These are phyloP conservation scores for Phalera bucephala DNA, from an alignment of 2,888 invertebrate genomes.

Conservation along the genomic window DNA sequence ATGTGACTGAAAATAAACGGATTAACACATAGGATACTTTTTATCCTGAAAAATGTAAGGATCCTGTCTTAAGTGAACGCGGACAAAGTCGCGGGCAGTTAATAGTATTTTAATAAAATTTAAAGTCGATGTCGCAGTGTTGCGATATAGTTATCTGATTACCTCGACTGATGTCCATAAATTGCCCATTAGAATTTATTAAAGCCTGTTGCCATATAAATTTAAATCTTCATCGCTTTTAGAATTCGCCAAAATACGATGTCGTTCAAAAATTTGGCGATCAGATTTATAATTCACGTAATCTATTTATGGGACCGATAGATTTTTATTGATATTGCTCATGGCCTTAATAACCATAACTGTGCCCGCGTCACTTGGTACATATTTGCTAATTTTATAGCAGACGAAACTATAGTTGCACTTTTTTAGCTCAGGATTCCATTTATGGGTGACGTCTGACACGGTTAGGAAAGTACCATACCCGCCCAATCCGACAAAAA, in stretches of 20 bases:
- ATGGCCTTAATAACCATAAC: background rate
- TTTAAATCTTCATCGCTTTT: background rate
- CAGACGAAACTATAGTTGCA: conserved; percentile 1
- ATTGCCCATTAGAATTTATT: background rate
- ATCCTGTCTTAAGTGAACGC: too few relatives aligned
- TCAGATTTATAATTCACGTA: background rate
- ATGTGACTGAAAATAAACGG: too few relatives aligned
- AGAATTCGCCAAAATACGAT: background rate
- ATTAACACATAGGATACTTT: too few relatives aligned
- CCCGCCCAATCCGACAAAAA: too few relatives aligned
- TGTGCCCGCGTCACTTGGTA: background rate
- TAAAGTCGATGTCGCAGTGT: too few relatives aligned
- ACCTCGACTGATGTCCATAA: background rate
- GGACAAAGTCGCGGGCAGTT: too few relatives aligned
- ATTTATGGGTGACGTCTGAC: conserved; percentile 18
- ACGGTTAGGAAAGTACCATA: too few relatives aligned
- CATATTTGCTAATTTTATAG: too few relatives aligned
- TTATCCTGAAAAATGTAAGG: too few relatives aligned
- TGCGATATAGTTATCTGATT: background rate
- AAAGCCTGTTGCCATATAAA: too few relatives aligned
- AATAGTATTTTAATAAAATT: too few relatives aligned
- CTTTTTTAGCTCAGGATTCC: conserved; percentile 22
- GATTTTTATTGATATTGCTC: background rate
- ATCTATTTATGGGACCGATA: background rate
- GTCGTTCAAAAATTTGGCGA: background rate